Base-by-base conservation (phyloP, 2,797 vertebrate species). In the Melopsittacus undulatus region DNA sequence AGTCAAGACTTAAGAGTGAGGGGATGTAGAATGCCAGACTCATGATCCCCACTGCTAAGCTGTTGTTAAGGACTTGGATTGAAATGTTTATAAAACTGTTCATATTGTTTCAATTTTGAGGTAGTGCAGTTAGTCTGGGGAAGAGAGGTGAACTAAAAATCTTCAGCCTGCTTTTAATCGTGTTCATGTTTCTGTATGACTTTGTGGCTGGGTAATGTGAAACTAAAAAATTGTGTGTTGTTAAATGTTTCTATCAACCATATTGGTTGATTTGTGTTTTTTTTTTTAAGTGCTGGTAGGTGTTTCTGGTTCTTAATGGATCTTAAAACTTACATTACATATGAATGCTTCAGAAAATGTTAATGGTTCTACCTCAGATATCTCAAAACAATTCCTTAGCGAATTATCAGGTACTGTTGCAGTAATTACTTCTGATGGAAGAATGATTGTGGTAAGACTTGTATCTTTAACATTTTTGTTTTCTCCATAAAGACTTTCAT, bases 381-480 rank as follows among this genome's bases (percentile, higher is more conserved):
- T 42, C 21, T 51, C 27, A 78, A 59, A 93, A 72, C 59, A 2
- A 38, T 98, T 97, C 98, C 97, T 98, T 98, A 97, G 98, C 95
- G 67, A 84, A 20, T 61, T 59, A 29, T 63, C 96, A 99, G 99
- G 99, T 86, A 99, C 99, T 7, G 99, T 99, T 95, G 99, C 99
- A 86, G 99, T 99, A 75, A 98, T 99, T 92, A 99, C 99, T 40
- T 99, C 99, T 24, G 99, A 99, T 94, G 99, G 99, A 45, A 98
- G 99, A 94, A 99, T 99, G 99, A 99, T 99, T 62, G 99, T 99
- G 98, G 99, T 99, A 97, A 98, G 95, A 67, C 7, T 72, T 63
- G 3, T 1, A 5, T 38, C 66, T 89, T 80, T 64, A 24, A 32
- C 3, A 11, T 21, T 27, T 27, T 64, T 74, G 2, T 42, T 90